phyloP scores from a whole-genome alignment of 2,888 invertebrate genomes.

The Helobdella robusta region DNA sequence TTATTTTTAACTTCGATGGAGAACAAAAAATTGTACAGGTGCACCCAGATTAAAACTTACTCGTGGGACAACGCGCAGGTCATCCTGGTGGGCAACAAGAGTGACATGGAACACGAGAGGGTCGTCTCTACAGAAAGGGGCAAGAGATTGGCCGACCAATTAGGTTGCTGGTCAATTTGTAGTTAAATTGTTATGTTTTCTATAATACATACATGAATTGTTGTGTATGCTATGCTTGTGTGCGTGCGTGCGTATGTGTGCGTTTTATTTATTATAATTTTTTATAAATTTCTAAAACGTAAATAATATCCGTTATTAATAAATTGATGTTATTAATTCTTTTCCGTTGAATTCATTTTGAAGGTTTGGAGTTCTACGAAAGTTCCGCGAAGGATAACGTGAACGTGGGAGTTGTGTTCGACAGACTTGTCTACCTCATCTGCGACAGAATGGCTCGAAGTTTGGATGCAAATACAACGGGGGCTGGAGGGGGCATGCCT shows the following conservation, averaged over 20 bases:
- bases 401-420: constrained; percentile 91
- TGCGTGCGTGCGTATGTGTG: too few species aligned
- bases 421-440: constrained; percentile 95
- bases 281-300: too few species aligned
- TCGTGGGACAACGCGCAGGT: constrained; percentile 94
- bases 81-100: constrained; percentile 95
- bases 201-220: too few species aligned
- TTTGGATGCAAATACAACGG: constrained; percentile 57
- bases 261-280: too few species aligned
- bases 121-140: constrained; percentile 94
- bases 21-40: too few species aligned
- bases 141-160: constrained; percentile 88
- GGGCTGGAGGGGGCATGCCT: neutral
- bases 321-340: too few species aligned
- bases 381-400: constrained; percentile 99
- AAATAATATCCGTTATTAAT: too few species aligned
- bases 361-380: constrained; percentile 91
- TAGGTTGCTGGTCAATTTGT: too few species aligned
- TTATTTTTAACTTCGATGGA: too few species aligned
- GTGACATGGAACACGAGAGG: constrained; percentile 97
- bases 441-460: constrained; percentile 99
- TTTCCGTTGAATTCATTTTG: too few species aligned
- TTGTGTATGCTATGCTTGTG: too few species aligned
- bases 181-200: too few species aligned
- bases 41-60: constrained; percentile 98